Percentiles rank a stretch among this genome's conserved stretches.
phyloP scores from a whole-genome alignment of 2,797 vertebrate species.

The Caiman crocodilus region DNA sequence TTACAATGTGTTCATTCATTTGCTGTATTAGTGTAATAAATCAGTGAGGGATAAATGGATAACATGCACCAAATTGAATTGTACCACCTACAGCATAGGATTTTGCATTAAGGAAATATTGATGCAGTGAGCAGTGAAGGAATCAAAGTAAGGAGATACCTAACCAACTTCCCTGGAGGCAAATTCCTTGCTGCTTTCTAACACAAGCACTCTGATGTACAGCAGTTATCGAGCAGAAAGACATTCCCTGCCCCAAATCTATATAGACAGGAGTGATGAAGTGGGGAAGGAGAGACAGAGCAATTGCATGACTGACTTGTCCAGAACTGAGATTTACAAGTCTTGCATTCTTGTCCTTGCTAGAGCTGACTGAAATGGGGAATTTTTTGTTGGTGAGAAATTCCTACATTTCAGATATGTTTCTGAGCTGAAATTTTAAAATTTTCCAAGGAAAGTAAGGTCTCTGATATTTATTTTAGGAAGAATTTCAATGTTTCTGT shows the following conservation, averaged over 20 bases:
- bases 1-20: not conserved
- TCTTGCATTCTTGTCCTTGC: not conserved
- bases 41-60: not conserved
- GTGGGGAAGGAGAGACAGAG: not conserved
- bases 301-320: not conserved
- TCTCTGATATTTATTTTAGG: too few species aligned
- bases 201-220: not conserved
- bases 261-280: not conserved
- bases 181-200: not conserved
- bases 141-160: not conserved
- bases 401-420: too few species aligned
- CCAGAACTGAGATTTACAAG: not conserved
- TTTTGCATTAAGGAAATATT: not conserved
- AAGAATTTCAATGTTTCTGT: too few species aligned
- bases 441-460: too few species aligned
- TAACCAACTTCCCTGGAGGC: not conserved
- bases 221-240: not conserved
- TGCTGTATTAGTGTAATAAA: not conserved
- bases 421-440: too few species aligned
- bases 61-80: not conserved
- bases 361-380: too few species aligned
- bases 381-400: too few species aligned
- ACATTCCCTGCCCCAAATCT: not conserved
- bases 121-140: not conserved
- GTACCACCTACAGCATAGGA: not conserved